phyloP scores from a whole-genome alignment of 2,888 invertebrate species.

The Punctoribates punctum region DNA sequence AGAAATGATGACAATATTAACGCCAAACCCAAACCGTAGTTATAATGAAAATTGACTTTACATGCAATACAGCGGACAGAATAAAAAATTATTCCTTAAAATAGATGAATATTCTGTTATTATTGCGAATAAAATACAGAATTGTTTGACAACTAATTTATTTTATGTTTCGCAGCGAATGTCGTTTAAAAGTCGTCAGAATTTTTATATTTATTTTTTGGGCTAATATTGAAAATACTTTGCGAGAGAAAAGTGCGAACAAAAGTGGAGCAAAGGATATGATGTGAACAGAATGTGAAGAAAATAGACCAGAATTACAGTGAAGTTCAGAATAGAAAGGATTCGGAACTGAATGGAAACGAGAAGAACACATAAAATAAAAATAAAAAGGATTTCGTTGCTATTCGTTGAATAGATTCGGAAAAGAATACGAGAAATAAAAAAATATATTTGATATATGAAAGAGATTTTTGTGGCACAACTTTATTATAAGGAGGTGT shows the following conservation, averaged over 20 bases:
- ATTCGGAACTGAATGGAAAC: not conserved
- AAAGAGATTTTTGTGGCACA: not conserved
- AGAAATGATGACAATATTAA: constrained; percentile 25
- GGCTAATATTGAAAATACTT: not conserved
- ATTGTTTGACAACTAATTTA: constrained; percentile 17
- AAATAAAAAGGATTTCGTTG: not conserved
- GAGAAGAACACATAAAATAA: not conserved
- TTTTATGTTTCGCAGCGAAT: not conserved
- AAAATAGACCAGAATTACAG: not conserved
- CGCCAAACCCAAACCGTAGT: not conserved
- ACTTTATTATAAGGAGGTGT: not conserved
- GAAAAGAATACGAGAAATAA: not conserved
- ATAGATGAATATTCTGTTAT: no score
- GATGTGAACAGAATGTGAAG: constrained; percentile 4
- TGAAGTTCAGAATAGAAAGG: not conserved
- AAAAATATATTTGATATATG: constrained; percentile 2
- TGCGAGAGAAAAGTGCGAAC: not conserved
- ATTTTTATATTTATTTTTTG: not conserved
- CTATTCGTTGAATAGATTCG: not conserved
- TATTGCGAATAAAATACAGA: not conserved
- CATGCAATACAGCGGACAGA: not conserved
- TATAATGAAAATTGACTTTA: constrained; percentile 7
- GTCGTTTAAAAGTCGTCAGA: not conserved
- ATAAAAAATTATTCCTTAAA: not conserved
- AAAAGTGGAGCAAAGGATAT: not conserved